phyloP scores from a whole-genome alignment of 2,113 vertebrate genomes.

The Lanius collurio region DNA sequence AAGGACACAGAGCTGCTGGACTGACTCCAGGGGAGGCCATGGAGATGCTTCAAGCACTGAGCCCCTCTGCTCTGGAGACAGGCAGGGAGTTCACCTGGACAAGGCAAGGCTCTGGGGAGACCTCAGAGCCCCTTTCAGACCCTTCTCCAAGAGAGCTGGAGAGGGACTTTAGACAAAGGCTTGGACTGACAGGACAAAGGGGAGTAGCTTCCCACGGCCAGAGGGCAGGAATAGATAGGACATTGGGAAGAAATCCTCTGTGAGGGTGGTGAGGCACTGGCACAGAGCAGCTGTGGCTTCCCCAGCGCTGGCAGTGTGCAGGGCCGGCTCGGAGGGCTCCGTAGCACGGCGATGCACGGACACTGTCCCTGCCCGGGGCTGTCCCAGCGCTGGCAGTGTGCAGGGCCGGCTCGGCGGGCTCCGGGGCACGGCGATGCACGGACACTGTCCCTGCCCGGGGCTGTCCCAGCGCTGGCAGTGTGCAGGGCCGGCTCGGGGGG shows the following conservation, averaged over 20 bases:
- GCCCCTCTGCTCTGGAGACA: not conserved
- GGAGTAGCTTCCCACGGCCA: not conserved
- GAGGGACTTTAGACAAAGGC: not conserved
- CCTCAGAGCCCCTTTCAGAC: not conserved
- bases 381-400: accelerated
- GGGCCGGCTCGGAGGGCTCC: not conserved
- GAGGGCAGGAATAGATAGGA: no score
- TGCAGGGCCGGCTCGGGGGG: not conserved
- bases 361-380: no score
- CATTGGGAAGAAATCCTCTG: not conserved
- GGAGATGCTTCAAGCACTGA: not conserved
- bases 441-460: no score
- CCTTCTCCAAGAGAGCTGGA: not conserved
- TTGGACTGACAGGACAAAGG: no score
- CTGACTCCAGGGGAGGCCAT: not conserved
- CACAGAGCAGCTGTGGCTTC: not conserved
- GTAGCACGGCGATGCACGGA: accelerated
- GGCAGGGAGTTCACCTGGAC: not conserved
- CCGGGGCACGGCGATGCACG: no score
- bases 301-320: accelerated
- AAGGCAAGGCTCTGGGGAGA: no score
- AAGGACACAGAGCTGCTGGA: no score
- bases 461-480: accelerated
- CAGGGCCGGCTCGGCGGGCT: not conserved
- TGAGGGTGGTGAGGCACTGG: not conserved